phyloP scores from a whole-genome alignment of 2,113 vertebrate species.

The Gobius niger region DNA sequence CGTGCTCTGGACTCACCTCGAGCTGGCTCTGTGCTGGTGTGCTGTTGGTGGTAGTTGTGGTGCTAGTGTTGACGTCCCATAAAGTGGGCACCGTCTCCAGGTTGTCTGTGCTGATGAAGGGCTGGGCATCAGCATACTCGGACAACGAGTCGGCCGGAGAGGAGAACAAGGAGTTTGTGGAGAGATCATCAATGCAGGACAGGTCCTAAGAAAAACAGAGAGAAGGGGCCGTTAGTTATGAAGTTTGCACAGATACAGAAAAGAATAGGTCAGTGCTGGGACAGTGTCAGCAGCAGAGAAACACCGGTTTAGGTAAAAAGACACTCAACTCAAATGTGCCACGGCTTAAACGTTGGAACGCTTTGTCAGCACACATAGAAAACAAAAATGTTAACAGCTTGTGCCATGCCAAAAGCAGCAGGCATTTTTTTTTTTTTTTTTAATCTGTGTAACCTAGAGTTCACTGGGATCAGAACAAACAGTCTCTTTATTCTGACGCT shows the following conservation, averaged over 20 bases:
- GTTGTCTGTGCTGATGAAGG: conserved; percentile 80
- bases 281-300: not conserved
- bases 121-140: conserved; percentile 82
- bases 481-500: too few species aligned
- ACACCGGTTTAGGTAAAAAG: too few species aligned
- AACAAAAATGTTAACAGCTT: too few species aligned
- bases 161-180: conserved; percentile 88
- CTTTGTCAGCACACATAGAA: too few species aligned
- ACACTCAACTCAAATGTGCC: too few species aligned
- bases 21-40: conserved; percentile 75
- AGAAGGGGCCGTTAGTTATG: conserved; percentile 9
- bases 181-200: conserved; percentile 87
- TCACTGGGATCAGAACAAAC: too few species aligned
- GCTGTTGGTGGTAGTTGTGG: conserved; percentile 50
- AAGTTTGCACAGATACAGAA: not conserved
- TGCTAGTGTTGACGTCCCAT: conserved; percentile 87
- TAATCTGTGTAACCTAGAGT: too few species aligned
- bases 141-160: conserved; percentile 91
- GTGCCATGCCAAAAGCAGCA: too few species aligned
- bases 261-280: not conserved
- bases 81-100: conserved; percentile 86
- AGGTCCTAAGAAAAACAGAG: conserved; percentile 80
- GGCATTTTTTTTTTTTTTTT: too few species aligned
- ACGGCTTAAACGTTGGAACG: too few species aligned
- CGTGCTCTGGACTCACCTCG: conserved; percentile 74